phyloP scores from a whole-genome alignment of 2,797 vertebrate species.

The Hoplostethus atlanticus region DNA sequence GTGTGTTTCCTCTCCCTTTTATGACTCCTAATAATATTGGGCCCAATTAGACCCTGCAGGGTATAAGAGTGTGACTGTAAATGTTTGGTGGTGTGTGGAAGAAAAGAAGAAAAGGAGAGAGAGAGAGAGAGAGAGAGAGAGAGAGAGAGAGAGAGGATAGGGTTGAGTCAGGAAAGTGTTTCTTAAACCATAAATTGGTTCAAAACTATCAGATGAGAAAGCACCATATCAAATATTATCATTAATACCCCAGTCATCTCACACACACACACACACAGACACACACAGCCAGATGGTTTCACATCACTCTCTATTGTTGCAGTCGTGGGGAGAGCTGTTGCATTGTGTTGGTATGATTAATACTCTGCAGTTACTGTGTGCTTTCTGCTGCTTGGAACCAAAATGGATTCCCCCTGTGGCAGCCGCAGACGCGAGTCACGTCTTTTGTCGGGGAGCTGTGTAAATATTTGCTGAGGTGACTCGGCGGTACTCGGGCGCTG shows the following conservation, averaged over 20 bases:
- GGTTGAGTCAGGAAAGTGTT: slow-evolving; percentile 60
- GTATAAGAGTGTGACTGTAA: slow-evolving; percentile 17
- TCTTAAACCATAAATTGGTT: slow-evolving; percentile 53
- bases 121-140: slow-evolving; percentile 18
- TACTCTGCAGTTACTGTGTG: slow-evolving; percentile 58
- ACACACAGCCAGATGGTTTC: slow-evolving; percentile 54
- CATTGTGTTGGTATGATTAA: slow-evolving; percentile 65
- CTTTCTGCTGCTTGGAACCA: slow-evolving; percentile 61
- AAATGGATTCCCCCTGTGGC: slow-evolving; percentile 9
- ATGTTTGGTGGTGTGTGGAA: not conserved
- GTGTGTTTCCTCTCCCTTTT: slow-evolving; percentile 70
- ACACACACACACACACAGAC: not conserved
- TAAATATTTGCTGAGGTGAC: slow-evolving; percentile 83
- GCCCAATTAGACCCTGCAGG: slow-evolving; percentile 46
- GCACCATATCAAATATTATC: slow-evolving; percentile 58
- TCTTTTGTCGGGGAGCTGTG: slow-evolving; percentile 78
- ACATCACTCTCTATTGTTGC: slow-evolving; percentile 54
- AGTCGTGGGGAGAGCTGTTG: slow-evolving; percentile 47
- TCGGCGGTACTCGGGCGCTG: slow-evolving; percentile 70
- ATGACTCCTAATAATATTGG: slow-evolving; percentile 64
- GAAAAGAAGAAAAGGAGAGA: not conserved
- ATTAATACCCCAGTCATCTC: slow-evolving; percentile 67
- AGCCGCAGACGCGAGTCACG: slow-evolving; percentile 63
- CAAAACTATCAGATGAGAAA: slow-evolving; percentile 46
- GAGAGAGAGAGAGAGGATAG: slow-evolving; percentile 36